Evolutionary conservation across 2,797 vertebrate species (phyloP), one percentile per base, ranked within the genome.

Genomic region (Sphenopsis melanotis): DNA sequence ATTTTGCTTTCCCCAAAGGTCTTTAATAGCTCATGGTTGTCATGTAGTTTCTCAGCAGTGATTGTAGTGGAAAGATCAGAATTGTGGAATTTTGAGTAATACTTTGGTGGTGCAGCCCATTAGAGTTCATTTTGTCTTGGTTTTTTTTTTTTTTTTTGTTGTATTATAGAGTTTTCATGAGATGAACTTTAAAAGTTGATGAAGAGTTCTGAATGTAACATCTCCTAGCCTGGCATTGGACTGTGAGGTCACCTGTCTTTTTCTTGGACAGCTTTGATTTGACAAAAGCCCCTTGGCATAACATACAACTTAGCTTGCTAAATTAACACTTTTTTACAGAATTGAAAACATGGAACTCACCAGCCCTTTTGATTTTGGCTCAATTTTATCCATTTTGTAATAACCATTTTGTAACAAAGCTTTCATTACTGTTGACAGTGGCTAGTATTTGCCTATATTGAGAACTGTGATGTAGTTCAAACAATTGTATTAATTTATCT

Each of bases 401-500:
- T 26, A 53, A 53, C 8, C 6, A 5, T 3, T 74, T 80, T 46
- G 36, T 70, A 50, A 39, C 26, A 36, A 83, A 75, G 39, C 20
- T 87, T 84, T 77, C 15, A 3, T 89, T 64, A 15, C 39, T 42
- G 19, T 64, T 68, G 75, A 90, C 53, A 74, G 65, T 82, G 1
- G 0, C n/a, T 76, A 56, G 23, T 42, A 12, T 80, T 92, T 87
- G 19, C 53, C 26, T 89, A 2, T 64, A 15, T 53, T 85, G 59
- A 49, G 86, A 91, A 76, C 59, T 30, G 13, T 47, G 55, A 59
- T 66, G 39, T 49, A n/a, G 68, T 89, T 96, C 93, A 93, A 95
- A 91, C 55, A 68, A 26, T 83, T 97, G 27, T 97, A 86, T 83
- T 88, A 64, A 95, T 97, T 97, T 98, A 68, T 96, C 85, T 94